These are phyloP conservation scores for Paratilapia polleni DNA, from an alignment of 2,113 vertebrate species.

Conservation along the genomic window DNA sequence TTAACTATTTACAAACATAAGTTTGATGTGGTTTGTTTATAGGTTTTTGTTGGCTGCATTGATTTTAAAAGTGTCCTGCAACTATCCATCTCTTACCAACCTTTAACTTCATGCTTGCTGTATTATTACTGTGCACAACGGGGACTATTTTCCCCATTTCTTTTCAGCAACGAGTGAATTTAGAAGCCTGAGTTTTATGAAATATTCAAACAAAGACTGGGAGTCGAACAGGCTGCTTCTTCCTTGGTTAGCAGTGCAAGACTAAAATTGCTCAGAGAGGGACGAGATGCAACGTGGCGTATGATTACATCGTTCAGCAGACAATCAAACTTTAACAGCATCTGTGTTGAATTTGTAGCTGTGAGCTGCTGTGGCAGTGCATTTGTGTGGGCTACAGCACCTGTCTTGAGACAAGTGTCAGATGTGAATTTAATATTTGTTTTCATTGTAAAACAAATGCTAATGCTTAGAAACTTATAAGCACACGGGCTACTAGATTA, in stretches of 20 bases:
- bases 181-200: conserved; percentile 26
- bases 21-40: neutral
- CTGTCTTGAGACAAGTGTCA: conserved; percentile 14
- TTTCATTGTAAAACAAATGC: conserved; percentile 23
- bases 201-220: conserved; percentile 16
- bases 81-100: neutral
- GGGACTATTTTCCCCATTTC: neutral
- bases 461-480: neutral
- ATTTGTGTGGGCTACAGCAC: conserved; percentile 11
- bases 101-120: neutral
- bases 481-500: conserved; percentile 4
- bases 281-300: conserved; percentile 5
- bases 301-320: conserved; percentile 47
- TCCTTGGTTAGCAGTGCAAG: conserved; percentile 20
- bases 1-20: neutral
- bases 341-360: conserved; percentile 31
- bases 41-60: neutral
- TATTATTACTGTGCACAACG: neutral
- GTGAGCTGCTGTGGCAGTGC: neutral
- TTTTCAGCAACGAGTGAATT: conserved; percentile 25
- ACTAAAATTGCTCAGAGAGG: conserved; percentile 17
- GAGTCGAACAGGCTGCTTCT: neutral
- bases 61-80: neutral
- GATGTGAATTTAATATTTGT: conserved; percentile 39
- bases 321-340: conserved; percentile 44